These are phyloP conservation scores for Alcedo quadribrachys DNA, from an alignment of 2,797 vertebrate genomes.

Conservation along the genomic window DNA sequence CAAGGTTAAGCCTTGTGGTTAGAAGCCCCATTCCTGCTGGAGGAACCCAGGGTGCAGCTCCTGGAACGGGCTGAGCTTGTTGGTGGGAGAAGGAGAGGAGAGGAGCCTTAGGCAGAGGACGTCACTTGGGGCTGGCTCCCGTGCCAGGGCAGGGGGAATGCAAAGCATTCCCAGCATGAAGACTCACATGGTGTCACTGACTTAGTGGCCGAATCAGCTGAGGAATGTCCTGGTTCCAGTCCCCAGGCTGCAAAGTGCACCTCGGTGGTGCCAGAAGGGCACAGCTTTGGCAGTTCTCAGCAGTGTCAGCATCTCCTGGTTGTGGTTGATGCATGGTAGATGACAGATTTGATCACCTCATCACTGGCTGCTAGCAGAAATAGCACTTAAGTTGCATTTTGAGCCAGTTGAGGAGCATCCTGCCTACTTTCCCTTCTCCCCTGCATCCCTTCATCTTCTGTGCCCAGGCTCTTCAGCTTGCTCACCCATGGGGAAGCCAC, in stretches of 20 bases:
- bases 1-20: neutral
- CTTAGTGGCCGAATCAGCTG: neutral
- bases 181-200: neutral
- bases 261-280: neutral
- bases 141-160: neutral
- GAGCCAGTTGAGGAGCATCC: neutral
- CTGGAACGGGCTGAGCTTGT: rapidly evolving
- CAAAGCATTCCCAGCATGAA: neutral
- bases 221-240: neutral
- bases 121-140: neutral
- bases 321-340: neutral
- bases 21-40: neutral
- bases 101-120: neutral
- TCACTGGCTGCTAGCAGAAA: neutral
- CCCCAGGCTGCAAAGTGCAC: neutral
- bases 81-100: neutral
- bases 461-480: neutral
- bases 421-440: neutral
- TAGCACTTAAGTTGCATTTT: neutral
- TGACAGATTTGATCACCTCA: neutral
- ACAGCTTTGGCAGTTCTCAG: rapidly evolving
- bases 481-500: neutral
- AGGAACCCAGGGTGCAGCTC: rapidly evolving
- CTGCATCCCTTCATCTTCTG: neutral
- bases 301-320: neutral